Percentiles rank a stretch among this genome's conserved stretches.
phyloP scores from a whole-genome alignment of 2,888 invertebrate genomes.

The Andrena bicolor region DNA sequence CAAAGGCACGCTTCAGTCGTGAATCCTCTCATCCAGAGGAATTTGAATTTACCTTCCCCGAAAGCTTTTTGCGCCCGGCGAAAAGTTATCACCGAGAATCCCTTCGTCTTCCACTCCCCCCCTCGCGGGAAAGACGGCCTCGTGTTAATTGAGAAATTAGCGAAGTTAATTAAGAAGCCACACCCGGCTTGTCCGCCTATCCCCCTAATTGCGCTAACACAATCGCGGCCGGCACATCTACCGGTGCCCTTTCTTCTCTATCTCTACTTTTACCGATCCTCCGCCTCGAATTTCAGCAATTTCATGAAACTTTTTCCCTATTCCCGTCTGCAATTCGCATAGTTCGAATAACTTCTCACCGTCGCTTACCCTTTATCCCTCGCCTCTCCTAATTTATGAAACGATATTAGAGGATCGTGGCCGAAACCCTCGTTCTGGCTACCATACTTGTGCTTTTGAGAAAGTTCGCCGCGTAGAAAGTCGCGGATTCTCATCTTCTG shows the following conservation, averaged over 20 bases:
- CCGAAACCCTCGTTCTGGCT: no score
- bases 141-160: constrained; percentile 75
- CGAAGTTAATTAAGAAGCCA: constrained; percentile 74
- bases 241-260: neutral
- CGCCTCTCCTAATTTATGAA: neutral
- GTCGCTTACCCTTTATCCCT: neutral
- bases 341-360: neutral
- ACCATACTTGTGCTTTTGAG: no score
- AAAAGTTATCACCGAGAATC: neutral
- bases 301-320: neutral
- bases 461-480: neutral
- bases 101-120: neutral
- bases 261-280: constrained; percentile 3
- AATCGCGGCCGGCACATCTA: constrained; percentile 1
- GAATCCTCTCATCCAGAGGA: neutral
- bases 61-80: neutral
- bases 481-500: neutral
- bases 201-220: constrained; percentile 66
- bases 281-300: neutral
- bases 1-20: neutral
- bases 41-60: constrained; percentile 13
- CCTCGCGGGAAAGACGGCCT: constrained; percentile 5
- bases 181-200: constrained; percentile 46
- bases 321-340: neutral
- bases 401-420: neutral